phyloP scores from a whole-genome alignment of 2,888 invertebrate species.

The Coelogynopora nodosa region DNA sequence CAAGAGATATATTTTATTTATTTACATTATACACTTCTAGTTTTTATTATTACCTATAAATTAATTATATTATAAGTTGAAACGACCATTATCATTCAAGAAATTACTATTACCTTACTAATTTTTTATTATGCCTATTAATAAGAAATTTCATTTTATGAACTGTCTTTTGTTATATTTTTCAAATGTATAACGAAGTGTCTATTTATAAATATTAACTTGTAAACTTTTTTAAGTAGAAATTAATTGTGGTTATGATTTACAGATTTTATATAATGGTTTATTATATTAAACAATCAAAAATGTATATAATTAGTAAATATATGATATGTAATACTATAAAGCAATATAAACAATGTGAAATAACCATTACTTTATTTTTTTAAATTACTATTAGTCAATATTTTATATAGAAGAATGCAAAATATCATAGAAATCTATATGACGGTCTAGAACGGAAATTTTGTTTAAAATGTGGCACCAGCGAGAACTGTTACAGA shows the following conservation, averaged over 20 bases:
- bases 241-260: background rate
- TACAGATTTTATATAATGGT: slow-evolving; percentile 7
- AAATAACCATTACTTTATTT: background rate
- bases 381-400: background rate
- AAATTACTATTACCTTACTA: slow-evolving; percentile 13
- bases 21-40: background rate
- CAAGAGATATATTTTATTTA: background rate
- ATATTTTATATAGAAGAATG: background rate
- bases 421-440: slow-evolving; percentile 9
- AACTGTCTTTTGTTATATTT: background rate
- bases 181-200: background rate
- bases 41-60: slow-evolving; percentile 18
- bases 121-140: background rate
- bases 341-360: slow-evolving; percentile 10
- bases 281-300: background rate
- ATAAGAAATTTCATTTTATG: background rate
- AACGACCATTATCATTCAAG: slow-evolving; percentile 13
- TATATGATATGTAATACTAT: slow-evolving; percentile 23
- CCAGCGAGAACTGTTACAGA: too few relatives aligned
- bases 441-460: too few relatives aligned
- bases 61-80: slow-evolving; percentile 24
- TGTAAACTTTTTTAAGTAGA: background rate
- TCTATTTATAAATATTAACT: background rate
- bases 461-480: too few relatives aligned
- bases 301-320: slow-evolving; percentile 3